Evolutionary conservation across 2,888 invertebrate genomes (phyloP), one percentile per base, ranked within the genome.

Genomic region (Drosophila cracens): DNA sequence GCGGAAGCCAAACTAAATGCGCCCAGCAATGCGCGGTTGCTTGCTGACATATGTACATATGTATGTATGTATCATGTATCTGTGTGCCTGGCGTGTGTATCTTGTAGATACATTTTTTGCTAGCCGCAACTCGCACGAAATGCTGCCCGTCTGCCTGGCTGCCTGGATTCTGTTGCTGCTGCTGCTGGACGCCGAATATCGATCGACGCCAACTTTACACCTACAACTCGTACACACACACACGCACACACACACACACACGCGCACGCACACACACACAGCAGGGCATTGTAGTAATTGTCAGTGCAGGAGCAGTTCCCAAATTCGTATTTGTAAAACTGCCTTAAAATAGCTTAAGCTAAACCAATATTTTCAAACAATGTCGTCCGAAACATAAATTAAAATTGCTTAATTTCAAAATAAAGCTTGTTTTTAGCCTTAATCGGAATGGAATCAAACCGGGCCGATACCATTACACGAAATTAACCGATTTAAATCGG

Each of bases 61-160:
- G 40, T 43, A 33, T 27, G 60, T 33, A 25, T 49, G 65, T 61
- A 51, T 51, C 51, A 34, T 53, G 53, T 66, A 60, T 46, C 40
- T 65, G 34, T 53, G 36, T 33, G 49, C 7, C 18, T 25, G 25
- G 18, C 25, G 25, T 51, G 54, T 74, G 75, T 89, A 87, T 82
- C 89, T 85, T 76, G 56, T 77, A 79, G 85, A 89, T 89, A 85
- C 84, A 62, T 86, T 87, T 54, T 85, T 88, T 70, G 67, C 73
- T 54, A 67, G 74, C 71, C 83, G 64, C 69, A 67, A 76, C 54
- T 69, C 64, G 78, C 84, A 87, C 74, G 81, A 68, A 74, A 40
- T 64, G 60, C 56, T 49, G 27, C 18, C 27, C 27, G 10, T 16
- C 27, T 48, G 16, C 51, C 18, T 10, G 51, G 18, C 51, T 31